Evolutionary conservation across 2,888 invertebrate species (phyloP), one percentile per base, ranked within the genome.

Genomic region (Spodoptera littoralis): DNA sequence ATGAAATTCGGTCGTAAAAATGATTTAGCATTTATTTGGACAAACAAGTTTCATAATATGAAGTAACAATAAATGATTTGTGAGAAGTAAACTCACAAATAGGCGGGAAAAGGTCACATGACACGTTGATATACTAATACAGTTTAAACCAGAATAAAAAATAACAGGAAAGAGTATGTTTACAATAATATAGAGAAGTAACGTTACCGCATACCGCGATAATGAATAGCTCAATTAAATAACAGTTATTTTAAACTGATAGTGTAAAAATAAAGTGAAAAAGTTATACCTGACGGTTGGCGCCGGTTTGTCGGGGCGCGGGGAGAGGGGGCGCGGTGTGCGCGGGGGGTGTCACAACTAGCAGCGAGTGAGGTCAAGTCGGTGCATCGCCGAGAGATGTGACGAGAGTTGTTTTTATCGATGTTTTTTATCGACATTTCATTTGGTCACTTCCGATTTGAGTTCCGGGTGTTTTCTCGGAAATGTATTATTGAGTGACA

Each of bases 271-370:
- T 58, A 76, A 79, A 79, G 67, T 75, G 61, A 71, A 79, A 84
- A 84, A 85, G 80, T 83, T 55, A 73, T 79, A 77, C 78, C 79
- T 80, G 84, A 82, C 84, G 83, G 83, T 86, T 88, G 91, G 92
- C 93, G 93, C 91, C 92, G 88, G 86, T 84, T 73, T 81, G 90
- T 72, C 90, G 91, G 86, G 83, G 86, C 82, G 78, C 74, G 73
- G 79, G 76, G 59, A 69, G 74, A 76, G 71, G 75, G 73, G 67
- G 60, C 59, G 60, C 60, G 73, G 71, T 74, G 72, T 54, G 57
- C 49, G 67, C 64, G 76, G 81, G 81, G 81, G 78, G 84, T 80
- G 81, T 81, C 81, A 83, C 81, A 83, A 80, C 83, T 77, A 81
- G 78, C 79, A 78, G 66, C 79, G 77, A 82, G 88, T 87, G 90